Percentiles rank a stretch among this genome's conserved stretches.
phyloP scores from a whole-genome alignment of 2,113 vertebrate genomes.

The Alligator sinensis region DNA sequence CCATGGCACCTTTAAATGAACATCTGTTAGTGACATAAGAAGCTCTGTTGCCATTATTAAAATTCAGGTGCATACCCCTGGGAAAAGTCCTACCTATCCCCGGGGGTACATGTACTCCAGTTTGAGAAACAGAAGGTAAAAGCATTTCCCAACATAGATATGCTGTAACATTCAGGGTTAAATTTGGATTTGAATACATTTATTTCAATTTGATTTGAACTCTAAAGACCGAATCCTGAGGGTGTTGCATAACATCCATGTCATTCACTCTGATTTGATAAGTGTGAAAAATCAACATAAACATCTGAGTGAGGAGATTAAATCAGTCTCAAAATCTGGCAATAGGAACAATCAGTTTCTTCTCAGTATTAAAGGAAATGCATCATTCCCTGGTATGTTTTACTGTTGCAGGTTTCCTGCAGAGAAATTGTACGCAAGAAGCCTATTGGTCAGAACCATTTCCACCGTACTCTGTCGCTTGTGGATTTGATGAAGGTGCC shows the following conservation, averaged over 20 bases:
- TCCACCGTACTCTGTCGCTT: slow-evolving; percentile 71
- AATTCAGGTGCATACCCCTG: no score
- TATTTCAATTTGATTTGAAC: not conserved
- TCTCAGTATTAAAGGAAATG: not conserved
- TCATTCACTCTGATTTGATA: no score
- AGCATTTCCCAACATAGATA: not conserved
- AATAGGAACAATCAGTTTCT: not conserved
- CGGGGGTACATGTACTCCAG: not conserved
- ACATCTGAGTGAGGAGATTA: no score
- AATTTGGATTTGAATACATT: not conserved
- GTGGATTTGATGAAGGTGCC: slow-evolving; percentile 69
- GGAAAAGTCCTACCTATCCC: no score
- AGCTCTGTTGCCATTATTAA: no score
- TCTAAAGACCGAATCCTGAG: not conserved
- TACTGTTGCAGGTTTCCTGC: slow-evolving; percentile 67
- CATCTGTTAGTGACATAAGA: no score
- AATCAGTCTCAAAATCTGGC: not conserved
- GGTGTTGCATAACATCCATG: no score
- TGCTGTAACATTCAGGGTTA: not conserved
- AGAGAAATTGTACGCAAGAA: slow-evolving; percentile 72
- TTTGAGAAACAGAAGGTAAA: not conserved
- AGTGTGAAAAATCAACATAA: no score
- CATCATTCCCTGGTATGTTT: not conserved
- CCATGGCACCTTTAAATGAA: no score
- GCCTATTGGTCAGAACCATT: slow-evolving; percentile 74